A percentile compares a stretch with the other conserved stretches of the same genome.
Conservation (phyloP, 2,888 invertebrate species). For the Neoitamus cyanurus region DNA sequence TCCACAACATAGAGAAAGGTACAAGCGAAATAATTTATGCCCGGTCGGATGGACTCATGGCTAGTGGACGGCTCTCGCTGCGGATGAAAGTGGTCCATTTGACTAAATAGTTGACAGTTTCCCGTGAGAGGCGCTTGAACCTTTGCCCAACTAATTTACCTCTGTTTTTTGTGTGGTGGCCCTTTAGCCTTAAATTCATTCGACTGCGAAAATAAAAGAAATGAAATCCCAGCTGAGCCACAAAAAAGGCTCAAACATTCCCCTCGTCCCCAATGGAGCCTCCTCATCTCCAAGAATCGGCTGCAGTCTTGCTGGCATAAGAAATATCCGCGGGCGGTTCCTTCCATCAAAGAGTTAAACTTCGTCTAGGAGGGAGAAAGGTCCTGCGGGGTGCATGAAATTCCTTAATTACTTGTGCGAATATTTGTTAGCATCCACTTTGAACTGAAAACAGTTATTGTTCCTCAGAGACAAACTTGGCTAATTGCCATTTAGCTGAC, state of each 20-base stretch:
- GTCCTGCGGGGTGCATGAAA: conserved; percentile 45
- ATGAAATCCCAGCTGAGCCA: too few relatives aligned
- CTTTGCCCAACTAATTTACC: too few relatives aligned
- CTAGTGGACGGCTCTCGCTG: background rate
- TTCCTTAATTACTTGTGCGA: conserved; percentile 55
- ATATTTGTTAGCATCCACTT: conserved; percentile 53
- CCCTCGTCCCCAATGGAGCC: background rate
- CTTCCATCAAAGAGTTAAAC: conserved; percentile 37
- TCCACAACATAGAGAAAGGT: background rate
- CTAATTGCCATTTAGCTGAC: conserved; percentile 55
- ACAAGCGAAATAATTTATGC: conserved; percentile 11
- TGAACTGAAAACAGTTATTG: conserved; percentile 53
- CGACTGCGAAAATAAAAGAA: background rate
- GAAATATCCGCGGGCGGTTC: conserved; percentile 33
- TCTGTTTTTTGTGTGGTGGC: background rate
- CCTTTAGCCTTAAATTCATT: too few relatives aligned
- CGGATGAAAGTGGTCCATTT: background rate
- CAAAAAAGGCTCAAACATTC: background rate
- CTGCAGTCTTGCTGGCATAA: background rate
- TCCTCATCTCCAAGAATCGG: background rate
- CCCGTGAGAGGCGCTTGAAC: background rate
- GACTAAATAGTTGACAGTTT: background rate
- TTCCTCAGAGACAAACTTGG: conserved; percentile 55
- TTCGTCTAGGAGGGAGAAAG: background rate
- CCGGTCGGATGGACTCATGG: background rate